Conservation (phyloP, 53 echinoderm and acorn worm species). For the Antedon mediterranea region DNA sequence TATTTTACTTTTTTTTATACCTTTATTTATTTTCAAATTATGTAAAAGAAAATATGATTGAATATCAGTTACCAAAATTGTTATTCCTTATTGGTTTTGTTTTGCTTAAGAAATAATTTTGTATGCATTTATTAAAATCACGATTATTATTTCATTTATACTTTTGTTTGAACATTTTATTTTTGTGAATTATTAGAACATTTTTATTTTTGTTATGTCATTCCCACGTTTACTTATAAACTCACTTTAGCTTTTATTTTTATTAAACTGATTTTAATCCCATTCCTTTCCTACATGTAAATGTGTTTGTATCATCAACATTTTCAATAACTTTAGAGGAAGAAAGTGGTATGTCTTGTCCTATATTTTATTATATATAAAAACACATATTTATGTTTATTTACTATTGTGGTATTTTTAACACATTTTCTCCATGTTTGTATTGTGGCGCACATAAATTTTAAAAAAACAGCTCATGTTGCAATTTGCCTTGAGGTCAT, state of each 20-base stretch:
- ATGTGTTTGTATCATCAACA: not conserved
- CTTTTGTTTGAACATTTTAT: no score
- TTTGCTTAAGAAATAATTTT: no score
- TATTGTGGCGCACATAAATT: not conserved
- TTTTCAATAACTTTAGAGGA: not conserved
- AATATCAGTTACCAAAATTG: no score
- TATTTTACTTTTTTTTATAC: no score
- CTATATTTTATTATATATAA: not conserved
- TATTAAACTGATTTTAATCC: not conserved
- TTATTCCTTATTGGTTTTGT: no score
- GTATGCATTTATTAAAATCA: no score
- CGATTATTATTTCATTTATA: no score
- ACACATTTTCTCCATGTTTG: not conserved
- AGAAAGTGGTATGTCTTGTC: not conserved
- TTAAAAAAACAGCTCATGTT: not conserved
- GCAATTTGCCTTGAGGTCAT: not conserved
- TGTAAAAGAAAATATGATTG: no score
- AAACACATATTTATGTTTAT: not conserved
- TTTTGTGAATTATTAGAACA: no score
- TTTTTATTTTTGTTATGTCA: no score
- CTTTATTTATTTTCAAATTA: no score
- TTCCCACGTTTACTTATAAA: no score
- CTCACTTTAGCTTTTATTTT: not conserved
- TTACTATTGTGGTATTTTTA: not conserved
- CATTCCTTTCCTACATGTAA: not conserved